A percentile compares a stretch with the other conserved stretches of the same genome.
These are phyloP conservation scores for Halcyon smyrnensis DNA, from an alignment of 2,797 vertebrate species.

Conservation along the genomic window DNA sequence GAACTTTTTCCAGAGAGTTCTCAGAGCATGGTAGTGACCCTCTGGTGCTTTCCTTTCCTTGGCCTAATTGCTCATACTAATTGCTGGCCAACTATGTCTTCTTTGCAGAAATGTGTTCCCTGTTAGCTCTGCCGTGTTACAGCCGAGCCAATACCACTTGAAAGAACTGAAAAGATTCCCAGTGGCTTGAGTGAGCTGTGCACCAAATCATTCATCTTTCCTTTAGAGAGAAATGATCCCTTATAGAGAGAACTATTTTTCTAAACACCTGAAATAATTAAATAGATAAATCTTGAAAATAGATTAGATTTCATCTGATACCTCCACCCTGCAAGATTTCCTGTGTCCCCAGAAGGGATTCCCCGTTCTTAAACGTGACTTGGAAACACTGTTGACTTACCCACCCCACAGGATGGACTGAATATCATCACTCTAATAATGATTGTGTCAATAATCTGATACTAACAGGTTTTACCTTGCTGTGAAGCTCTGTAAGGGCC, in stretches of 20 bases:
- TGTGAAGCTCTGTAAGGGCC: constrained; percentile 92
- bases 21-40: constrained; percentile 11
- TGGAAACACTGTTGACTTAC: not conserved
- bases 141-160: not conserved
- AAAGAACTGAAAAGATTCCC: constrained; percentile 16
- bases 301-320: not conserved
- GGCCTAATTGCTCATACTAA: constrained; percentile 43
- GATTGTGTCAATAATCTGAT: not conserved
- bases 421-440: not conserved
- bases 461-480: constrained; percentile 82
- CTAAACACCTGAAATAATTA: constrained; percentile 24
- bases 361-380: not conserved
- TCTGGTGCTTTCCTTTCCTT: constrained; percentile 42
- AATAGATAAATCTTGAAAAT: not conserved
- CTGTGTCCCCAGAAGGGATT: not conserved
- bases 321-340: not conserved
- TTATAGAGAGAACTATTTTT: constrained; percentile 20
- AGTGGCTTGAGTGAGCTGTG: not conserved
- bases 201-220: constrained; percentile 18
- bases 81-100: constrained; percentile 31
- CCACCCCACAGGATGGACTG: not conserved
- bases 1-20: constrained; percentile 28
- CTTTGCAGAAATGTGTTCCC: constrained; percentile 36
- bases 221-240: not conserved
- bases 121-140: constrained; percentile 24